A percentile compares a stretch with the other conserved stretches of the same genome.
Evolutionary conservation across 1,140 invertebrate species (phyloP).

Genomic region (Luehdorfia chinensis): DNA sequence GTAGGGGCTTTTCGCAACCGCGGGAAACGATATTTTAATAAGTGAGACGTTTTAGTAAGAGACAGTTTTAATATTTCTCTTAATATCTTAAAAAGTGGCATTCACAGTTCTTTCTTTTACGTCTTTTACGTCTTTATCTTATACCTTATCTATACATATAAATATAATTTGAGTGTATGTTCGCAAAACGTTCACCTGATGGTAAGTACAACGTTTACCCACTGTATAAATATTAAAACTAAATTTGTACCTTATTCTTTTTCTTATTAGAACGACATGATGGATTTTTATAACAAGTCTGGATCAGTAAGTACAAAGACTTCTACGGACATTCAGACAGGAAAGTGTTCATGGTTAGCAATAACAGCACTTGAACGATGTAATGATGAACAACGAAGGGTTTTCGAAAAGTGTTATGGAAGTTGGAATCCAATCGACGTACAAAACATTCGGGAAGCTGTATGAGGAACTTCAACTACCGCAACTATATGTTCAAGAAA

Average conservation of each 20-base stretch:
- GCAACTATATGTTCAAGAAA: slow-evolving; percentile 78
- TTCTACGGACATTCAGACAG: slow-evolving; percentile 90
- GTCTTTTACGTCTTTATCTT: too few relatives aligned
- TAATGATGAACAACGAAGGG: slow-evolving; percentile 79
- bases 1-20: too few relatives aligned
- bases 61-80: too few relatives aligned
- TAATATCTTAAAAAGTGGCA: too few relatives aligned
- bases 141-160: not conserved
- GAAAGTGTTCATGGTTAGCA: slow-evolving; percentile 92
- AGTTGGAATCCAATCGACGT: slow-evolving; percentile 80
- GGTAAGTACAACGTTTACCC: too few relatives aligned
- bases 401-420: slow-evolving; percentile 86
- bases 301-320: slow-evolving; percentile 90
- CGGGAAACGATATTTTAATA: too few relatives aligned
- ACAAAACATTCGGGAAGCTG: slow-evolving; percentile 81
- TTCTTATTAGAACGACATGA: not conserved
- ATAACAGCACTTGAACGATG: slow-evolving; percentile 86
- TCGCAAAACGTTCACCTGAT: too few relatives aligned
- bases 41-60: too few relatives aligned
- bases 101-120: too few relatives aligned
- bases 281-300: slow-evolving; percentile 77
- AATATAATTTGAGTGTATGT: too few relatives aligned
- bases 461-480: slow-evolving; percentile 86
- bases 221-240: not conserved
- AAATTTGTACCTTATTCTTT: not conserved